Conservation (phyloP, 2,888 invertebrate species). For the Xestia sexstrigata region DNA sequence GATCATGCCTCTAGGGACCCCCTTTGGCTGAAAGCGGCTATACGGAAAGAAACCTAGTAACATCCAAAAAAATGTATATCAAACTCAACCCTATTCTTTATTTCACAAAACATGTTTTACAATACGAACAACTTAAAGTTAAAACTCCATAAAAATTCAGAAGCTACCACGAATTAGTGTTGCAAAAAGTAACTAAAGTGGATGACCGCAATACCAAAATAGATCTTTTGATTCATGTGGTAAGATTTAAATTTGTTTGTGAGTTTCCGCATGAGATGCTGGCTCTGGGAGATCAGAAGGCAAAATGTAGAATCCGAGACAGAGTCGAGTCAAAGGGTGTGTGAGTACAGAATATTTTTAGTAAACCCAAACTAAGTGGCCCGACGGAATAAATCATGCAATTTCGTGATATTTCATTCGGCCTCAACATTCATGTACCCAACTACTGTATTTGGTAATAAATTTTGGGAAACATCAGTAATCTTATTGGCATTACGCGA, state of each 20-base stretch:
- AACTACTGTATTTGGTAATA: slow-evolving; percentile 15
- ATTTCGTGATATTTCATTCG: slow-evolving; percentile 62
- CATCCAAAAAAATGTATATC: slow-evolving; percentile 62
- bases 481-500: slow-evolving; percentile 15
- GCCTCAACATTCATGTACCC: slow-evolving; percentile 26
- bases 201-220: slow-evolving; percentile 68
- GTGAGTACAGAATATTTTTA: slow-evolving; percentile 83
- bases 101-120: slow-evolving; percentile 67
- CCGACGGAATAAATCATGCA: slow-evolving; percentile 74
- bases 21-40: slow-evolving; percentile 81
- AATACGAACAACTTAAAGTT: slow-evolving; percentile 62
- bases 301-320: slow-evolving; percentile 84
- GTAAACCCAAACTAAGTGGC: slow-evolving; percentile 73
- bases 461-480: slow-evolving; percentile 30
- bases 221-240: slow-evolving; percentile 59
- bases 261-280: slow-evolving; percentile 68
- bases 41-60: slow-evolving; percentile 80
- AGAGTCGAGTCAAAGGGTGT: slow-evolving; percentile 81
- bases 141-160: slow-evolving; percentile 82
- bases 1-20: slow-evolving; percentile 88
- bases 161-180: slow-evolving; percentile 84
- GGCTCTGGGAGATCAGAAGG: slow-evolving; percentile 75
- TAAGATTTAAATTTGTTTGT: slow-evolving; percentile 75
- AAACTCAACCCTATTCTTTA: slow-evolving; percentile 70
- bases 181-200: slow-evolving; percentile 83